These are phyloP conservation scores for Saccostrea cuccullata DNA, from an alignment of 1,140 invertebrate genomes.

Conservation along the genomic window DNA sequence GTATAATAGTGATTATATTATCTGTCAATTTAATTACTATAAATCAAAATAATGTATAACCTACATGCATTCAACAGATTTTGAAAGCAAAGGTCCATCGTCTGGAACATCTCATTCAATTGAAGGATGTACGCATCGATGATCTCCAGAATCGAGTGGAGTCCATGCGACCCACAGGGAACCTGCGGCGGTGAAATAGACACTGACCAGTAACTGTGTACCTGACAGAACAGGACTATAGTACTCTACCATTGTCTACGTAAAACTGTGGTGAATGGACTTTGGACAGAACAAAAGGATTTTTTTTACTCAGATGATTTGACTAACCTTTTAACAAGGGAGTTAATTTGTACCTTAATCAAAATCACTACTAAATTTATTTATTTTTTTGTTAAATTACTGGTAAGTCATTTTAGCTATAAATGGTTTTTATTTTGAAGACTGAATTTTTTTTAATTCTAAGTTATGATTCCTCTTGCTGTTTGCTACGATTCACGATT, in stretches of 20 bases:
- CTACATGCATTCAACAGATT: slow-evolving; percentile 67
- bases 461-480: too few species aligned
- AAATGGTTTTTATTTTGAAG: too few species aligned
- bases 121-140: slow-evolving; percentile 77
- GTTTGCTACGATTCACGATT: too few species aligned
- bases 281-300: neutral
- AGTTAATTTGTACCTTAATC: neutral
- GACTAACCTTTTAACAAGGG: neutral
- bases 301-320: neutral
- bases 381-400: neutral
- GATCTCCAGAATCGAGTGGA: slow-evolving; percentile 71
- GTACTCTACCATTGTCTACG: neutral
- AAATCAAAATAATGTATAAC: too few species aligned
- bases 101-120: slow-evolving; percentile 75
- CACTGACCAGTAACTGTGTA: neutral
- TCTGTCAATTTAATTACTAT: too few species aligned
- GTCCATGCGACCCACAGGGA: slow-evolving; percentile 56
- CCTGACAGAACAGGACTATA: neutral
- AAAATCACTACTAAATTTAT: neutral
- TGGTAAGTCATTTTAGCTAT: neutral
- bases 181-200: neutral
- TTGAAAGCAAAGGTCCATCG: slow-evolving; percentile 74
- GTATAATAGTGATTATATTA: too few species aligned
- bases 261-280: neutral
- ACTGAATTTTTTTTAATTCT: too few species aligned